These are phyloP conservation scores for Neomicropteryx cornuta DNA, from an alignment of 1,140 invertebrate genomes.

Conservation along the genomic window DNA sequence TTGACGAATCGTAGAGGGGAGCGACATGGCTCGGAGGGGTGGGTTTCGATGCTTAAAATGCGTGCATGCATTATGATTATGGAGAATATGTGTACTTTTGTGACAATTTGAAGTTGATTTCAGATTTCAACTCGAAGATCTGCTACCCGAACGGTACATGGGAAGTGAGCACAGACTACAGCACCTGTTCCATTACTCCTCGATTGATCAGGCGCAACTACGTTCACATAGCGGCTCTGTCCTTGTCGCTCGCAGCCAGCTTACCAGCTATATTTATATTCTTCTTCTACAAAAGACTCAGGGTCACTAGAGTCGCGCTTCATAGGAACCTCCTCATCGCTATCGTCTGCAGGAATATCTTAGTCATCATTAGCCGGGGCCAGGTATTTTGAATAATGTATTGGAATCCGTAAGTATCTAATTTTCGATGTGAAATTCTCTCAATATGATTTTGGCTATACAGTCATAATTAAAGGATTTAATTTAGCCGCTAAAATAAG, in stretches of 20 bases:
- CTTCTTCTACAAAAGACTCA: slow-evolving; percentile 34
- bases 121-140: slow-evolving; percentile 38
- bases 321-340: slow-evolving; percentile 43
- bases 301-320: slow-evolving; percentile 35
- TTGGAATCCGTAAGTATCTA: no score
- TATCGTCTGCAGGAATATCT: slow-evolving; percentile 39
- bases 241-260: slow-evolving; percentile 31
- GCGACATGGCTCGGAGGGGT: no score
- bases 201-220: slow-evolving; percentile 32
- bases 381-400: slow-evolving; percentile 26
- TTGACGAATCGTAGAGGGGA: no score
- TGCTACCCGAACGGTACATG: slow-evolving; percentile 37
- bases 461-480: no score
- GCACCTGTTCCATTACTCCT: slow-evolving; percentile 37
- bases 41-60: no score
- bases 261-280: slow-evolving; percentile 44
- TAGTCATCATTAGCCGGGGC: slow-evolving; percentile 40
- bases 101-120: no score
- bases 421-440: no score
- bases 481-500: no score
- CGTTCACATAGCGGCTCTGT: slow-evolving; percentile 35
- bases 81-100: no score
- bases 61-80: no score
- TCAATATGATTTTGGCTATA: no score
- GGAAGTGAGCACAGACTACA: slow-evolving; percentile 40